Percentiles rank a stretch among this genome's conserved stretches.
Conservation (phyloP, 1,140 invertebrate genomes). For the Geopemphigus sp. region DNA sequence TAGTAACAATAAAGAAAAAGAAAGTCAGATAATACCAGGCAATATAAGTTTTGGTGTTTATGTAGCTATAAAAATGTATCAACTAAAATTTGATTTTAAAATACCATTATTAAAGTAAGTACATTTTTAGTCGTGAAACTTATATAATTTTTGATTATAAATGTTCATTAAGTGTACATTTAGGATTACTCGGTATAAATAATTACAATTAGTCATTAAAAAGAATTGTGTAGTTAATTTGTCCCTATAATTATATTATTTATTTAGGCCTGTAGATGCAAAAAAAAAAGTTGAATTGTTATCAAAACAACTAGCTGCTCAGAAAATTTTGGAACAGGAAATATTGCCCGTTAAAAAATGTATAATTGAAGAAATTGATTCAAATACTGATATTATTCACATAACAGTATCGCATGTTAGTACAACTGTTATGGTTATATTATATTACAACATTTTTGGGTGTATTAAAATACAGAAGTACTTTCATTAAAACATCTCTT, state of each 20-base stretch:
- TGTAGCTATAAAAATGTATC: constrained; percentile 72
- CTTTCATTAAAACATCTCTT: too few relatives aligned
- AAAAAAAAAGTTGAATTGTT: constrained; percentile 5
- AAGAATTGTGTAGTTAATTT: too few relatives aligned
- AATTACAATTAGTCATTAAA: too few relatives aligned
- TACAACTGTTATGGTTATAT: background rate
- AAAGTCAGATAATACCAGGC: constrained; percentile 58
- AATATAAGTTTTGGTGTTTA: constrained; percentile 71
- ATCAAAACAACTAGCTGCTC: background rate
- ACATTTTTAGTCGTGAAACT: background rate
- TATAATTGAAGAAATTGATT: constrained; percentile 17
- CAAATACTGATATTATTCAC: background rate
- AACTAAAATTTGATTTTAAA: constrained; percentile 57
- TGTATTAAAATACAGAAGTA: too few relatives aligned
- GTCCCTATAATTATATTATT: background rate
- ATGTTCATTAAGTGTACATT: too few relatives aligned
- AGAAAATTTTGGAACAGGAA: background rate
- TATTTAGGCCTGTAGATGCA: constrained; percentile 1
- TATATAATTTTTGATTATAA: too few relatives aligned
- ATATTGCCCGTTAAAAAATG: constrained; percentile 2
- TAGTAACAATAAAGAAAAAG: constrained; percentile 51
- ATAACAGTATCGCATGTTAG: background rate
- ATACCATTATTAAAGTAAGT: constrained; percentile 62
- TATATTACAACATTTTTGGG: too few relatives aligned
- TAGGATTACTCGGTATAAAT: too few relatives aligned